These are phyloP conservation scores for Drosophila prostipennis DNA, from an alignment of 2,888 invertebrate species.

Conservation along the genomic window DNA sequence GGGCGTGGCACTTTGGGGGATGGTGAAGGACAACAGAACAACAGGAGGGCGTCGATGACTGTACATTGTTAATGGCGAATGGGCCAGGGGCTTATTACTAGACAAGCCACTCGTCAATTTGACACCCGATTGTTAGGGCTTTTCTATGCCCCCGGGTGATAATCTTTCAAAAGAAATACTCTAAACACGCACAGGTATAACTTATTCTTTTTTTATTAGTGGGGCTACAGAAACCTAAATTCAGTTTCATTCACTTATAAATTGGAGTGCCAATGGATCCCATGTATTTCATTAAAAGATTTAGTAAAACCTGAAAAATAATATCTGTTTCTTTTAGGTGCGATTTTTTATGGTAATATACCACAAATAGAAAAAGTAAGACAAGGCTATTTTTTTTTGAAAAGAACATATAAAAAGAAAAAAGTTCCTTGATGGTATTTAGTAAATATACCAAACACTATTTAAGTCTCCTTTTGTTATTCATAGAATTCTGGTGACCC, in stretches of 20 bases:
- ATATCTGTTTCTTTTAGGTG: too few species aligned
- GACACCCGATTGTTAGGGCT: conserved; percentile 32
- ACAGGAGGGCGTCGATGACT: conserved; percentile 4
- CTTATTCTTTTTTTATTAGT: not conserved
- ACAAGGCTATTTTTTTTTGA: too few species aligned
- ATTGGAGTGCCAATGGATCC: too few species aligned
- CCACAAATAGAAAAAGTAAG: too few species aligned
- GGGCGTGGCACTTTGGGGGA: conserved; percentile 1
- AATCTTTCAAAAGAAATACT: not conserved
- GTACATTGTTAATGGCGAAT: conserved; percentile 26
- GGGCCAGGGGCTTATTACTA: conserved; percentile 16
- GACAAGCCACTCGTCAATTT: conserved; percentile 45
- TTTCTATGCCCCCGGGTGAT: not conserved
- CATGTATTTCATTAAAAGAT: too few species aligned
- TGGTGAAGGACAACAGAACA: conserved; percentile 1
- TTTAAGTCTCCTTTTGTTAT: not conserved
- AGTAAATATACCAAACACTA: too few species aligned
- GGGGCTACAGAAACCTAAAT: not conserved
- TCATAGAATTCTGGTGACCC: not conserved
- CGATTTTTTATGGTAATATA: too few species aligned
- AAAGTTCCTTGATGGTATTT: too few species aligned
- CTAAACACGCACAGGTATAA: too few species aligned
- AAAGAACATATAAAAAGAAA: too few species aligned
- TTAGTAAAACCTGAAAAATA: too few species aligned
- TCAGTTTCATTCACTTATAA: not conserved